phyloP scores from a whole-genome alignment of 2,797 vertebrate genomes.

The Gymnocypris eckloni region DNA sequence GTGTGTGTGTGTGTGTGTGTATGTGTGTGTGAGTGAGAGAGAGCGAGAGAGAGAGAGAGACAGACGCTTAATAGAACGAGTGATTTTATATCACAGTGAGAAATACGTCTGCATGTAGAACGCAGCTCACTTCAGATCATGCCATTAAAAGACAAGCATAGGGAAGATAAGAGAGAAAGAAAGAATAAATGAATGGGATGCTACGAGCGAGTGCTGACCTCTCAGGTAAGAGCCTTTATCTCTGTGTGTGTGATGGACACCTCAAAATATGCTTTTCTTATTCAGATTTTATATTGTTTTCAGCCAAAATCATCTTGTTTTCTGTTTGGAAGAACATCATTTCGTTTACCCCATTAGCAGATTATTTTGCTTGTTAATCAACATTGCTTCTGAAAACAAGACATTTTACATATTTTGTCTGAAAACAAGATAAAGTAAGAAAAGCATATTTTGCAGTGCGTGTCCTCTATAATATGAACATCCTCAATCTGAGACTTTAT shows the following conservation, averaged over 20 bases:
- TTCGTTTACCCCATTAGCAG: too few species aligned
- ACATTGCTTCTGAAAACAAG: too few species aligned
- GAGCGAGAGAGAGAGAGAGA: conserved; percentile 5
- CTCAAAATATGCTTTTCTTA: too few species aligned
- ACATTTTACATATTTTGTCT: too few species aligned
- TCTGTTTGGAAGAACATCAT: too few species aligned
- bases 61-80: not conserved
- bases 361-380: too few species aligned
- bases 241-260: not conserved
- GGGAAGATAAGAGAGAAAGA: not conserved
- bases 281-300: too few species aligned
- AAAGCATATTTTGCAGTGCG: not conserved
- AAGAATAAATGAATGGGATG: not conserved
- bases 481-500: too few species aligned
- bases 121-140: conserved; percentile 1
- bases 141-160: not conserved
- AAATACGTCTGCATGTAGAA: not conserved
- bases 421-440: too few species aligned
- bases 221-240: conserved; percentile 33
- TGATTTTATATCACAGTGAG: conserved; percentile 24
- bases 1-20: conserved; percentile 12
- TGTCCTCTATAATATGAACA: too few species aligned
- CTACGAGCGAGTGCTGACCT: not conserved
- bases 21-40: not conserved
- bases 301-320: too few species aligned